These are phyloP conservation scores for Setophaga petechia DNA, from an alignment of 2,113 vertebrate species.

Conservation along the genomic window DNA sequence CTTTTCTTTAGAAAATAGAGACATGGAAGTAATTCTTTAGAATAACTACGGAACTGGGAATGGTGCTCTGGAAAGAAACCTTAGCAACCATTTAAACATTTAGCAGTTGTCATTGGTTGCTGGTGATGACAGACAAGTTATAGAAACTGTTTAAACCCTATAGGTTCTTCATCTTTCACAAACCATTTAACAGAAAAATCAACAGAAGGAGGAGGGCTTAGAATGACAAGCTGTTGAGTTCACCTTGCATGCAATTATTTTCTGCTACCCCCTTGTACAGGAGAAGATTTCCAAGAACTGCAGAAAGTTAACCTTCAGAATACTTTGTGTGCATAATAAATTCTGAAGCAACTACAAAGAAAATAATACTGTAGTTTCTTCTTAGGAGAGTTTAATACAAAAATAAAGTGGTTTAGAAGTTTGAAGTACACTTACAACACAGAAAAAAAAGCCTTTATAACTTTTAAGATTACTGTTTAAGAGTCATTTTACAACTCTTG, in stretches of 20 bases:
- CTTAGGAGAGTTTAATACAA: not conserved
- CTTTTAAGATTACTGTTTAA: not conserved
- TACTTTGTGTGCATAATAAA: not conserved
- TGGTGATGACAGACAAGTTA: not conserved
- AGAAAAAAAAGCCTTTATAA: not conserved
- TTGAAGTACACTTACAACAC: not conserved
- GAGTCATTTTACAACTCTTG: not conserved
- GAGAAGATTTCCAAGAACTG: not conserved
- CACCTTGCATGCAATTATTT: not conserved
- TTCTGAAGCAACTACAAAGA: not conserved
- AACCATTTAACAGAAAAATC: not conserved
- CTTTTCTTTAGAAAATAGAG: not conserved
- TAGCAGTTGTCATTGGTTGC: not conserved
- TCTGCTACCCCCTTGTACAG: not conserved
- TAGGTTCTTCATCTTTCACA: not conserved
- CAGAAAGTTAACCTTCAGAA: not conserved
- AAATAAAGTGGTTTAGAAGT: not conserved
- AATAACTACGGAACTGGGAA: rapidly evolving
- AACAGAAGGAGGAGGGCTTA: not conserved
- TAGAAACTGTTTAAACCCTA: not conserved
- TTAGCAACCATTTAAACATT: not conserved
- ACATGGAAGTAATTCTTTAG: not conserved
- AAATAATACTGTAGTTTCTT: not conserved
- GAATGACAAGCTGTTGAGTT: not conserved
- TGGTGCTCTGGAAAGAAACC: not conserved